Conservation (phyloP, 2,797 vertebrate species). For the Dicrostonyx torquatus region DNA sequence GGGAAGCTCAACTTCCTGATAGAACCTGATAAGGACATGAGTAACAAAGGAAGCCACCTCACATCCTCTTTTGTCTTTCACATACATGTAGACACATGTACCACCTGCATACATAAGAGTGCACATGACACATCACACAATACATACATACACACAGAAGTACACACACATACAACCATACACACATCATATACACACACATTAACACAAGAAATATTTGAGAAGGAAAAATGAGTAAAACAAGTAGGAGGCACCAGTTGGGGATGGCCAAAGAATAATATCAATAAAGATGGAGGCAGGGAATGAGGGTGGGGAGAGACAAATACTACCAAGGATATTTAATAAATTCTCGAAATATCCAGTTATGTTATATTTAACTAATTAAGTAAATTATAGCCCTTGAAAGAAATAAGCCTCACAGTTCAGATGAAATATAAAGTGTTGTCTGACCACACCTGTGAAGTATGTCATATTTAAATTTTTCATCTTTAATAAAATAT, state of each 20-base stretch:
- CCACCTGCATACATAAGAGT: too few species aligned
- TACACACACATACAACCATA: not conserved
- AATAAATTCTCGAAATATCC: not conserved
- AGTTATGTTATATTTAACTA: not conserved
- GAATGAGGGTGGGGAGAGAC: not conserved
- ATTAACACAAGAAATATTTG: not conserved
- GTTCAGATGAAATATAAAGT: not conserved
- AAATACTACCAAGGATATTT: not conserved
- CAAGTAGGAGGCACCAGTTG: not conserved
- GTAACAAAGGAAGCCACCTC: not conserved
- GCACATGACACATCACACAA: too few species aligned
- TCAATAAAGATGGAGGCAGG: not conserved
- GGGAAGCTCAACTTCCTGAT: not conserved
- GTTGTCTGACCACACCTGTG: not conserved
- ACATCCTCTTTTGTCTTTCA: not conserved
- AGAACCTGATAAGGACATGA: not conserved
- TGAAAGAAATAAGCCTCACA: not conserved
- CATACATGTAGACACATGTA: not conserved
- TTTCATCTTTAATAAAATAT: not conserved
- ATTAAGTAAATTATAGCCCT: not conserved
- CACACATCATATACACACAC: not conserved
- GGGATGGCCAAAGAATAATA: not conserved
- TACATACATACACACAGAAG: not conserved
- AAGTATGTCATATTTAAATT: not conserved
- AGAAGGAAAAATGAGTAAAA: not conserved